A percentile compares a stretch with the other conserved stretches of the same genome.
phyloP scores from a whole-genome alignment of 2,888 invertebrate genomes.

The Cephus sareptanus region DNA sequence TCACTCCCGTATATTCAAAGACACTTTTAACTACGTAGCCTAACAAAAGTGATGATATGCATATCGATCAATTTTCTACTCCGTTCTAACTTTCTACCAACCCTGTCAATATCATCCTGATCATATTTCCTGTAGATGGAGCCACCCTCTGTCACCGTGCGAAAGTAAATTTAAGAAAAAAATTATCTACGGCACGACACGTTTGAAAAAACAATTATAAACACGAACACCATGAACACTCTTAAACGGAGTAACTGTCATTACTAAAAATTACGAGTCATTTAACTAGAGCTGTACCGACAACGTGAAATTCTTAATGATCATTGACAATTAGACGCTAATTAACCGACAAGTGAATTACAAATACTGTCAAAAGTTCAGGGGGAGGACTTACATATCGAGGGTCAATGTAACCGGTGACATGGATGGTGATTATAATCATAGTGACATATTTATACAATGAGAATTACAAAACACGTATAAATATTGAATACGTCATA shows the following conservation, averaged over 20 bases:
- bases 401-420: not conserved
- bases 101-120: not conserved
- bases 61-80: not conserved
- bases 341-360: not conserved
- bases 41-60: slow-evolving; percentile 38
- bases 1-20: slow-evolving; percentile 13
- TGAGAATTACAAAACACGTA: not conserved
- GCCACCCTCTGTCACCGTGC: not conserved
- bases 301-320: not conserved
- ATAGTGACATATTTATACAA: not conserved
- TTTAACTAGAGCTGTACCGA: not conserved
- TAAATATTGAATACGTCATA: not conserved
- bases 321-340: not conserved
- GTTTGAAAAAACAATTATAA: not conserved
- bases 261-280: not conserved
- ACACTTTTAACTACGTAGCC: slow-evolving; percentile 23
- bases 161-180: not conserved
- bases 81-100: not conserved
- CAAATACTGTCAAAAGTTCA: not conserved
- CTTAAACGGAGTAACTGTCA: not conserved
- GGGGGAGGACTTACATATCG: not conserved
- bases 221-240: not conserved
- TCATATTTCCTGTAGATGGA: not conserved
- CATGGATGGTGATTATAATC: not conserved
- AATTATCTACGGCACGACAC: not conserved